These are phyloP conservation scores for Thyatira batis DNA, from an alignment of 2,888 invertebrate genomes.

Conservation along the genomic window DNA sequence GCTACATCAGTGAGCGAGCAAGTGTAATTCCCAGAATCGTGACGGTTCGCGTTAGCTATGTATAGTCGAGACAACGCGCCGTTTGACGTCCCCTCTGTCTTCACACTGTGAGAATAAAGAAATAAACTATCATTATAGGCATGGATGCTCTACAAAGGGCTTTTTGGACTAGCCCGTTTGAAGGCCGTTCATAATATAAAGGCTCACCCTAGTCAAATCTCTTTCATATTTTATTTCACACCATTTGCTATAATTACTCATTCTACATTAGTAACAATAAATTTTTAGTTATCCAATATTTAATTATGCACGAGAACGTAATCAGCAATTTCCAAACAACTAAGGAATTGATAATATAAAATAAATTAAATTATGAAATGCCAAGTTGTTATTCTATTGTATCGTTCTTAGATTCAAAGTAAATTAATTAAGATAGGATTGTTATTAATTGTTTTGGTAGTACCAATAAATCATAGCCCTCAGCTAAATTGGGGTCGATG, in stretches of 20 bases:
- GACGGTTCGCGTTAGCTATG: slow-evolving; percentile 90
- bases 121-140: neutral
- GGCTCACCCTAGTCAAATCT: no score
- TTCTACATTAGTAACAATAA: no score
- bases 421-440: slow-evolving; percentile 6
- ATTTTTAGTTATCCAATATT: no score
- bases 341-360: neutral
- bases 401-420: slow-evolving; percentile 8
- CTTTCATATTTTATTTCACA: no score
- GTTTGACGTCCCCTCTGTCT: slow-evolving; percentile 88
- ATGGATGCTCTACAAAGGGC: no score
- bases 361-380: neutral
- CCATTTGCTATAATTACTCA: no score
- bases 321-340: neutral
- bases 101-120: slow-evolving; percentile 82
- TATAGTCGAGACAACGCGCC: slow-evolving; percentile 89
- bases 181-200: no score
- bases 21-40: slow-evolving; percentile 91
- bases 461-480: slow-evolving; percentile 5
- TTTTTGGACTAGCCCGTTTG: no score
- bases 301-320: neutral
- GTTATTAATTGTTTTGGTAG: slow-evolving; percentile 6
- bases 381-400: slow-evolving; percentile 1
- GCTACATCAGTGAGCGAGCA: slow-evolving; percentile 88
- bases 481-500: neutral